These are phyloP conservation scores for Pygoscelis antarcticus DNA, from an alignment of 2,113 vertebrate species.

Conservation along the genomic window DNA sequence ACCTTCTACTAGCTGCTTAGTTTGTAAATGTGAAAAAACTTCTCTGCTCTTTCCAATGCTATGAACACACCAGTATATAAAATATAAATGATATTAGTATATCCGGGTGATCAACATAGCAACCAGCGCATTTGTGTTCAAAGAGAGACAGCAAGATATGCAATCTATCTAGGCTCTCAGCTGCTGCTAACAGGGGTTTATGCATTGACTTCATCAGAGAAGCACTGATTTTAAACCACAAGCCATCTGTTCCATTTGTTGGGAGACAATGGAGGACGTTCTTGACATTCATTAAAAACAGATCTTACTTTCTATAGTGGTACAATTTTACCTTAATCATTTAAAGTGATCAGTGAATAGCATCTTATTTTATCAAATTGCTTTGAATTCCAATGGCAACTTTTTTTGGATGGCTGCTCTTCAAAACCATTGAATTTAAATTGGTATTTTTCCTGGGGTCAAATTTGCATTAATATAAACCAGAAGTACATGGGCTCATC, in stretches of 20 bases:
- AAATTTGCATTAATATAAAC: background rate
- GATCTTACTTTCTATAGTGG: background rate
- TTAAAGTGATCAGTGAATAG: background rate
- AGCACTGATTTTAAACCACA: background rate
- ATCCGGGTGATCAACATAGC: background rate
- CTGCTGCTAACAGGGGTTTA: background rate
- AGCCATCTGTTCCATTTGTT: background rate
- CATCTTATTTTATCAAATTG: background rate
- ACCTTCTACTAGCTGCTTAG: background rate
- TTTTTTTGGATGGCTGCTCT: background rate
- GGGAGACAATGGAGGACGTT: background rate
- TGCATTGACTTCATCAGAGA: background rate
- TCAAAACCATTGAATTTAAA: background rate
- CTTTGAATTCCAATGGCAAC: background rate
- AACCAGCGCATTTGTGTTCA: background rate
- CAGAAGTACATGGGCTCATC: background rate
- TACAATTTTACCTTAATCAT: background rate
- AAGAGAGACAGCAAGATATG: background rate
- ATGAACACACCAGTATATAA: background rate
- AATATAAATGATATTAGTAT: background rate
- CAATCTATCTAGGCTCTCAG: background rate
- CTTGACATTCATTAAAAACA: background rate
- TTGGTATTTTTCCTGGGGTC: background rate
- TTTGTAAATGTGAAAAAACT: background rate
- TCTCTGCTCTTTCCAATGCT: background rate